Percentiles rank a stretch among this genome's conserved stretches.
Conservation (phyloP, 2,797 vertebrate genomes). For the Peromyscus melanophrys region DNA sequence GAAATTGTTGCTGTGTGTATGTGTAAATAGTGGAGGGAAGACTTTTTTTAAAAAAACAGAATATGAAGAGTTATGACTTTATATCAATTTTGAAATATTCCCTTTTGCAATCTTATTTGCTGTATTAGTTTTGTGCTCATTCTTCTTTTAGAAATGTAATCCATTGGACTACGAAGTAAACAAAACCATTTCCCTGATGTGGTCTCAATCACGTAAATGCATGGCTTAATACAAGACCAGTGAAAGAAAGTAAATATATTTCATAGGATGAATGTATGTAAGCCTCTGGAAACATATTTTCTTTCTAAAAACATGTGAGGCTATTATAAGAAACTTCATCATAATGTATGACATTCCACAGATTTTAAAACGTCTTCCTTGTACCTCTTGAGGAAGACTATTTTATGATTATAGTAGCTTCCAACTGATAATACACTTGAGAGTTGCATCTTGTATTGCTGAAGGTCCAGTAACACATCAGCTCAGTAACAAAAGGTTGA, state of each 20-base stretch:
- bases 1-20: background rate
- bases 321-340: background rate
- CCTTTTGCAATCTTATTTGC: background rate
- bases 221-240: background rate
- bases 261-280: background rate
- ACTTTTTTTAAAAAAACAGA: background rate
- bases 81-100: background rate
- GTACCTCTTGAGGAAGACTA: background rate
- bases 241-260: background rate
- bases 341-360: background rate
- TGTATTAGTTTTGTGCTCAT: slow-evolving; percentile 14
- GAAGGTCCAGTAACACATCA: background rate
- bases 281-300: background rate
- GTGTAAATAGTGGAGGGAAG: background rate
- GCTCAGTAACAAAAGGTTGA: background rate
- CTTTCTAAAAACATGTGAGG: background rate
- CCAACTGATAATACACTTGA: background rate
- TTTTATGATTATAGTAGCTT: slow-evolving; percentile 23
- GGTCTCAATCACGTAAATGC: background rate
- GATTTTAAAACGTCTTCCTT: background rate
- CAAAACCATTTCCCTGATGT: background rate
- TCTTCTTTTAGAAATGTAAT: background rate
- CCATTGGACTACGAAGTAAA: background rate
- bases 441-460: background rate
- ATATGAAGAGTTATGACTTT: background rate